Evolutionary conservation across 2,888 invertebrate genomes (phyloP), one percentile per base, ranked within the genome.

Genomic region (Eilema caniola): DNA sequence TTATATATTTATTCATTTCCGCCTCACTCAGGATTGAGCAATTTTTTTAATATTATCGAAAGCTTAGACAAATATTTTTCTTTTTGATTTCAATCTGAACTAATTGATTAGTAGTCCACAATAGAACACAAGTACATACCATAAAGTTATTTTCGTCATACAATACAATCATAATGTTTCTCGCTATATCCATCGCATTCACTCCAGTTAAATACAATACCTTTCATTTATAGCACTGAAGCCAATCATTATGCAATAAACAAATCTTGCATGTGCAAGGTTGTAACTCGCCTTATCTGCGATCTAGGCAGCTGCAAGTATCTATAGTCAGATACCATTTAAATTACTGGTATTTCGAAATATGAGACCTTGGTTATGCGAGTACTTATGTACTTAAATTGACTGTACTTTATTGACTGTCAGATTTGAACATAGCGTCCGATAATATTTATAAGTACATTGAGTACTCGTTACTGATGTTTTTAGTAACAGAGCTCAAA

Each of bases 311-410:
- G 53, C 62, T 41, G 61, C 56, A 70, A 41, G 69, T 59, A 73
- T 74, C 71, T 81, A 81, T 77, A 77, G 73, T 20, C 74, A 60
- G 37, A 56, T 28, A 47, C 37, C 28, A 69, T 67, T 73, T 41
- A 73, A 75, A 70, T 81, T 69, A 71, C 71, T 62, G 67, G 23
- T 61, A 66, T 77, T 75, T 73, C 70, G 80, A 76, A 81, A 81
- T 31, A 31, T 23, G 31, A 63, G 25, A 47, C 82, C 80, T 75
- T 74, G 77, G 62, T 53, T 56, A 71, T 28, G 57, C 28, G 37
- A 23, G 74, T 70, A 66, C 57, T 70, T 60, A 73, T 20, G 74
- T 70, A 66, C 57, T 70, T 60, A 73, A 69, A 74, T 70, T 60
- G 53, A 10, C 53, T 10, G 20, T 20, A 2, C 37, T 41, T 67